Evolutionary conservation across 2,797 vertebrate genomes (phyloP).

Genomic region (Smutsia gigantea): DNA sequence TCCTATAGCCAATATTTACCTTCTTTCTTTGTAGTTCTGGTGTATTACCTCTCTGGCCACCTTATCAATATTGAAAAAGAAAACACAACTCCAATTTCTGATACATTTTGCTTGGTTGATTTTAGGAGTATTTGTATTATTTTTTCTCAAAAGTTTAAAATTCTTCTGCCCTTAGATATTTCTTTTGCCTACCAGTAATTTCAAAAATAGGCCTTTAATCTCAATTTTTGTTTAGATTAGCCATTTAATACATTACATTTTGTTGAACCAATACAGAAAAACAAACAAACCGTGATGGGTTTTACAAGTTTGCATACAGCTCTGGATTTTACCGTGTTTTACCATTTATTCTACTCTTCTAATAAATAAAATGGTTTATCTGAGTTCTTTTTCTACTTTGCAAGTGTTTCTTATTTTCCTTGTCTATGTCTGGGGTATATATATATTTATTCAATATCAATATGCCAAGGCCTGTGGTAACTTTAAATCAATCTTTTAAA

Average conservation of each 20-base stretch:
- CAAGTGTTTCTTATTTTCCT: background rate
- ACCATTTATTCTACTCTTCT: background rate
- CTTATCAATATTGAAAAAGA: background rate
- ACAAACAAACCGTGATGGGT: background rate
- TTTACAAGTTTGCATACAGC: background rate
- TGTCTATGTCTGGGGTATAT: too few species aligned
- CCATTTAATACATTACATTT: background rate
- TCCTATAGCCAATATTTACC: background rate
- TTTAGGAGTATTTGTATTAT: background rate
- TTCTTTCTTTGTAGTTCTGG: background rate
- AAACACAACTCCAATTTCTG: background rate
- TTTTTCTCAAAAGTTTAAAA: background rate
- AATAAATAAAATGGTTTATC: background rate
- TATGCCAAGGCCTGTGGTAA: background rate
- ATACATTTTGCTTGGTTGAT: background rate
- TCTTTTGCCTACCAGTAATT: background rate
- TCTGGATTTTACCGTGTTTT: background rate
- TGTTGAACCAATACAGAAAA: background rate
- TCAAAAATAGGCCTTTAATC: background rate
- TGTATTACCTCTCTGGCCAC: background rate
- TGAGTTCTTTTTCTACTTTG: background rate
- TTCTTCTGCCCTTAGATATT: background rate
- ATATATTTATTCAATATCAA: background rate
- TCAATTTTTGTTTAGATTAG: background rate
- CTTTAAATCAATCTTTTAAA: slow-evolving; percentile 1